phyloP scores from a whole-genome alignment of 2,797 vertebrate species.

The Phyllotis vaccarum region DNA sequence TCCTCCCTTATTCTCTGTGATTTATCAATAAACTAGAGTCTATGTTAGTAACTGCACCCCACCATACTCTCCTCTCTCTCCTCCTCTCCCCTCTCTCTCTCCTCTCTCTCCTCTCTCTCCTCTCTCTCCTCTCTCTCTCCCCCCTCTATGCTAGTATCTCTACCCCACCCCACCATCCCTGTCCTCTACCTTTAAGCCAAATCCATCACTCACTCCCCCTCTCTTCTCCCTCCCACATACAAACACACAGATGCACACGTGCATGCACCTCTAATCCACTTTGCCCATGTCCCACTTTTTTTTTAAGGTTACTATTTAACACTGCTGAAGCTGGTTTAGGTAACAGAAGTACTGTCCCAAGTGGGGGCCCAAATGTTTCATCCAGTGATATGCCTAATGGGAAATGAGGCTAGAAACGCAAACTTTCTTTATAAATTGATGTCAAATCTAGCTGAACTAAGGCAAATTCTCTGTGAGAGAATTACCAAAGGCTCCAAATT shows the following conservation, averaged over 20 bases:
- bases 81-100: not conserved
- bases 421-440: conserved; percentile 68
- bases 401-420: conserved; percentile 64
- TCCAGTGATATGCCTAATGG: not conserved
- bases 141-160: not conserved
- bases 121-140: too few species aligned
- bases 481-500: conserved; percentile 33
- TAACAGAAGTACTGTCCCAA: conserved; percentile 54
- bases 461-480: conserved; percentile 51
- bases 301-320: not conserved
- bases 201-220: not conserved
- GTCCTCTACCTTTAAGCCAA: not conserved
- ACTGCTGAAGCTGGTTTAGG: conserved; percentile 24
- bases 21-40: not conserved
- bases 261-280: not conserved
- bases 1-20: not conserved
- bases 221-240: not conserved
- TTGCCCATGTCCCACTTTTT: not conserved
- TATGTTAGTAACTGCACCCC: not conserved
- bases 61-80: not conserved
- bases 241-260: not conserved
- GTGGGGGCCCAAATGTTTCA: conserved; percentile 15
- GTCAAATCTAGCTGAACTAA: conserved; percentile 48
- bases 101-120: not conserved
- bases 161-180: not conserved